phyloP scores from a whole-genome alignment of 2,113 vertebrate species.

The Lagopus muta region DNA sequence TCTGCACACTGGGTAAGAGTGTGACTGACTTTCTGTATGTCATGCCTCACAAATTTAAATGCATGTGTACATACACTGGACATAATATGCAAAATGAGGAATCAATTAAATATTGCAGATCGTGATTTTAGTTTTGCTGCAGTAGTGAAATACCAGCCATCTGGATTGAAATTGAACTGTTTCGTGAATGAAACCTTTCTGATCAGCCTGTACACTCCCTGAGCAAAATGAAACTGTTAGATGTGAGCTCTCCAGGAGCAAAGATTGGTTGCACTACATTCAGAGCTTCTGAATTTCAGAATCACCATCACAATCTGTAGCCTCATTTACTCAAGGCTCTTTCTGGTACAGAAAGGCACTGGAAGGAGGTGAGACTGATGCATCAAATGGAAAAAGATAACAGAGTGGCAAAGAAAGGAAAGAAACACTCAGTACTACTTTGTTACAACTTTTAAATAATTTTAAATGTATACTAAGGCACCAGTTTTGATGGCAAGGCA shows the following conservation, averaged over 20 bases:
- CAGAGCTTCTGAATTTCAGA: neutral
- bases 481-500: neutral
- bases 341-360: neutral
- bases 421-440: neutral
- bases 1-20: neutral
- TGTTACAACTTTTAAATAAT: neutral
- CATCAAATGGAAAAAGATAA: neutral
- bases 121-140: neutral
- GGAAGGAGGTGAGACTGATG: neutral
- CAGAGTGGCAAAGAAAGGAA: neutral
- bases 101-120: neutral
- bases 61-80: neutral
- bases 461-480: neutral
- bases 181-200: neutral
- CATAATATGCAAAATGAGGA: neutral
- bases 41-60: neutral
- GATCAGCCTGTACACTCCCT: rapidly evolving
- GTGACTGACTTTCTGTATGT: neutral
- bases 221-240: neutral
- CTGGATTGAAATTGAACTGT: neutral
- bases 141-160: neutral
- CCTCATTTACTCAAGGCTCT: rapidly evolving
- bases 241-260: neutral
- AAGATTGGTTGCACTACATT: neutral
- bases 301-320: neutral